These are phyloP conservation scores for Turritopsis rubra DNA, from an alignment of 30 jellyfish, hydroid and myxozoan genomes.

Conservation along the genomic window DNA sequence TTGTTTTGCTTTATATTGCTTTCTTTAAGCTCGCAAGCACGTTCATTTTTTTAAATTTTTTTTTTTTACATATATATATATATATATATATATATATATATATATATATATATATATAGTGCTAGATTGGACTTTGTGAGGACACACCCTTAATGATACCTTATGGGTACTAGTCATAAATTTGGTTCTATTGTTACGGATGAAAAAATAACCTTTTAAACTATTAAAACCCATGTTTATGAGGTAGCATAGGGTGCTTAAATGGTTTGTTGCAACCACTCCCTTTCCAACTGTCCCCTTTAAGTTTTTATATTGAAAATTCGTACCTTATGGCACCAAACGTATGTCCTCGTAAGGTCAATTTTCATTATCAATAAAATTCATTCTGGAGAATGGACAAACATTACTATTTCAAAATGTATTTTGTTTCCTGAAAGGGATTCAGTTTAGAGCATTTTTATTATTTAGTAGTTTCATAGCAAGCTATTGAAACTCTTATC, in stretches of 20 bases:
- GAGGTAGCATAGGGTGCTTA: background rate
- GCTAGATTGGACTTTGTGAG: background rate
- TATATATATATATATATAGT: background rate
- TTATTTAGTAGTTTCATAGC: background rate
- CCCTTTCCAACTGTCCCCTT: background rate
- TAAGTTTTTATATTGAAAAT: background rate
- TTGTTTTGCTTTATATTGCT: too few species aligned
- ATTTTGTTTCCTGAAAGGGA: background rate
- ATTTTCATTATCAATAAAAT: background rate
- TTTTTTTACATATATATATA: too few species aligned
- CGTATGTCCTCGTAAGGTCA: background rate
- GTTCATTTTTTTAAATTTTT: too few species aligned
- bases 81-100: too few species aligned
- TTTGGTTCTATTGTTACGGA: background rate
- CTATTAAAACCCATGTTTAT: background rate
- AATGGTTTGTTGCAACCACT: background rate
- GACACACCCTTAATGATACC: background rate
- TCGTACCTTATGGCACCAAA: background rate
- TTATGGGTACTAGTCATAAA: background rate
- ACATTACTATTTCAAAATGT: background rate
- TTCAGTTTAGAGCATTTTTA: background rate
- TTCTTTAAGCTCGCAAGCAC: too few species aligned
- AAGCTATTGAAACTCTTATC: background rate
- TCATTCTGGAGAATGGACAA: background rate
- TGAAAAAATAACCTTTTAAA: background rate